Evolutionary conservation across 2,113 vertebrate genomes (phyloP).

Genomic region (Tauraco erythrolophus): DNA sequence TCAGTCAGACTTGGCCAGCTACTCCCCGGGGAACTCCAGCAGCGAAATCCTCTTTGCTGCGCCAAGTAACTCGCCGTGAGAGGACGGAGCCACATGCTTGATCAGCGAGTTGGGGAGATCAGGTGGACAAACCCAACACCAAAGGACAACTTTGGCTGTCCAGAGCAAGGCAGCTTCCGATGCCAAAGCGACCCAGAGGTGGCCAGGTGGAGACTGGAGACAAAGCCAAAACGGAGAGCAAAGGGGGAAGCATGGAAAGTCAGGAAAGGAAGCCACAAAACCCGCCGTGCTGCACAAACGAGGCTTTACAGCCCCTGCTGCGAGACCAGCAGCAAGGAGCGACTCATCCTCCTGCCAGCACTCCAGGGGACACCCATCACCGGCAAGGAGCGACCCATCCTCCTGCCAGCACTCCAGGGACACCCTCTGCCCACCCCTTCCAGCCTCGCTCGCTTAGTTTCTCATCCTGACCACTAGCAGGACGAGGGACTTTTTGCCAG

Average conservation of each 20-base stretch:
- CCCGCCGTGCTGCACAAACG: fast-evolving
- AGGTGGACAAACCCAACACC: neutral
- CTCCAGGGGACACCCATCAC: too few relatives aligned
- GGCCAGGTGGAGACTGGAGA: neutral
- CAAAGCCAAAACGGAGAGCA: neutral
- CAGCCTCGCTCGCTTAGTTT: too few relatives aligned
- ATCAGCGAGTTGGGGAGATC: neutral
- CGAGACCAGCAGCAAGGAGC: neutral
- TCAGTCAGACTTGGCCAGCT: neutral
- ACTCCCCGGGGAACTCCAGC: neutral
- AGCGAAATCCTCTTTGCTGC: neutral
- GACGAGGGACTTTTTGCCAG: too few relatives aligned
- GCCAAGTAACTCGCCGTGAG: fast-evolving
- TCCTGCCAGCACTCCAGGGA: neutral
- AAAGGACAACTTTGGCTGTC: neutral
- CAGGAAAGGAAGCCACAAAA: neutral
- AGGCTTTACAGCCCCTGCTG: neutral
- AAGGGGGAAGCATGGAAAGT: fast-evolving
- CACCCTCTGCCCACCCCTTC: too few relatives aligned
- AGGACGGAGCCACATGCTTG: fast-evolving
- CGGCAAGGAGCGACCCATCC: neutral
- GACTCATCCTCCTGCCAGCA: too few relatives aligned
- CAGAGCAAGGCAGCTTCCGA: neutral
- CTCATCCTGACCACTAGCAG: too few relatives aligned
- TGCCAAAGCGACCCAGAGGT: neutral